Percentiles rank a stretch among this genome's conserved stretches.
Conservation (phyloP, 2,888 invertebrate species). For the Amphipyra berbera region DNA sequence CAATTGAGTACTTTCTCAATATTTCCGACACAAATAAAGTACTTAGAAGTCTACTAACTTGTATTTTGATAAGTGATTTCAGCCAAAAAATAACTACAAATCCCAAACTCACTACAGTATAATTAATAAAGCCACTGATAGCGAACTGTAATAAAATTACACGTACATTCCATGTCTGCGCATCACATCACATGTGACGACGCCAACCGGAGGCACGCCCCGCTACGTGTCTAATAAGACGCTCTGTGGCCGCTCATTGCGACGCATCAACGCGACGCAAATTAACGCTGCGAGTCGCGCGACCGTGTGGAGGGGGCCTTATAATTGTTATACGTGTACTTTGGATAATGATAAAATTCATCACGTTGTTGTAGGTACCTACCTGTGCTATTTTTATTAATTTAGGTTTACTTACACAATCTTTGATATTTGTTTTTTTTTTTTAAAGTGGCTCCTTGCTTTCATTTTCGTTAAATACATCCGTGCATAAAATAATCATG, state of each 20-base stretch:
- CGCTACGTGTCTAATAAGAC: conserved; percentile 86
- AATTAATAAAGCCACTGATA: conserved; percentile 39
- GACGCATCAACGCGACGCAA: conserved; percentile 71
- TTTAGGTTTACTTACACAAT: no score
- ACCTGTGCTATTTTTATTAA: no score
- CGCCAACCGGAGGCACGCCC: conserved; percentile 74
- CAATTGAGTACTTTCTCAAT: no score
- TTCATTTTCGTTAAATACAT: no score
- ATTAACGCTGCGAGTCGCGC: conserved; percentile 75
- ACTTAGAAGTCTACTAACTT: no score
- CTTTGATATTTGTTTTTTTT: no score
- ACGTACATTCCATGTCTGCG: conserved; percentile 59
- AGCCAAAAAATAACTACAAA: no score
- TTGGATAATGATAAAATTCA: conserved; percentile 21
- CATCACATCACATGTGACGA: conserved; percentile 74
- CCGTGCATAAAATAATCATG: no score
- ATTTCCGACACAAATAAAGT: no score
- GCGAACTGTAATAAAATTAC: conserved; percentile 51
- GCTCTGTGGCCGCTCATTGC: conserved; percentile 80
- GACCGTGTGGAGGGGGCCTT: conserved; percentile 66
- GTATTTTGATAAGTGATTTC: no score
- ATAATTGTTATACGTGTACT: conserved; percentile 52
- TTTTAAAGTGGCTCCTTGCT: no score
- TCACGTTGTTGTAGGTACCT: neutral
- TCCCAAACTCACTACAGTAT: neutral